These are phyloP conservation scores for Pagetopsis macropterus DNA, from an alignment of 2,797 vertebrate species.

Conservation along the genomic window DNA sequence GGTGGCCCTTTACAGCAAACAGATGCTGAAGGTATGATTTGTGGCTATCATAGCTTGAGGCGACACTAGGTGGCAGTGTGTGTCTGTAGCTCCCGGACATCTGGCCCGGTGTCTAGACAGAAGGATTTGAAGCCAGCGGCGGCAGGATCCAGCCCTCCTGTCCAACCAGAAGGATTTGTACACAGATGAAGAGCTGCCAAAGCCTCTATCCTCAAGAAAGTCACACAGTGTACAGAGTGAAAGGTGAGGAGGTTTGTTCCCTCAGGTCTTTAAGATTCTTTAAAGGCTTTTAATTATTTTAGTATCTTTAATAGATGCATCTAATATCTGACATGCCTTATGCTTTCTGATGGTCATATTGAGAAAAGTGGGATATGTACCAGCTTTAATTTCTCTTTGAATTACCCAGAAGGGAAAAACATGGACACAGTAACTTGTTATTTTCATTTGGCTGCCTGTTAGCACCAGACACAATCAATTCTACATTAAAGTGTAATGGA, in stretches of 20 bases:
- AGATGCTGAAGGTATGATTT: constrained; percentile 50
- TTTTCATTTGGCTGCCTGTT: not conserved
- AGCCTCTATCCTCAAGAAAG: constrained; percentile 34
- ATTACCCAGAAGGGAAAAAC: not conserved
- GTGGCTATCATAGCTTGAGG: not conserved
- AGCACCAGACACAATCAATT: not conserved
- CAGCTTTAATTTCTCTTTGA: not conserved
- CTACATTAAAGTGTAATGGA: not conserved
- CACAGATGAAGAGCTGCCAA: constrained; percentile 28
- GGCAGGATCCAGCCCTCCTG: constrained; percentile 24
- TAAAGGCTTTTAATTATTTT: constrained; percentile 10
- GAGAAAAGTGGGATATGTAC: not conserved
- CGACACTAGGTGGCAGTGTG: constrained; percentile 78
- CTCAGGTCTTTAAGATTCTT: constrained; percentile 18
- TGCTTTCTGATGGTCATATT: not conserved
- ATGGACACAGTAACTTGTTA: constrained; percentile 1
- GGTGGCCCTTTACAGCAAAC: constrained; percentile 70
- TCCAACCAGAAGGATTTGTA: constrained; percentile 42
- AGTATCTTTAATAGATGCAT: not conserved
- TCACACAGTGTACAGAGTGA: constrained; percentile 36
- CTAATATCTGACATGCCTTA: not conserved
- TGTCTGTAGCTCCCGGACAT: constrained; percentile 41
- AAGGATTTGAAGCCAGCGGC: not conserved
- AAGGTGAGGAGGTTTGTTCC: constrained; percentile 18
- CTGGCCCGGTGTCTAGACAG: constrained; percentile 32